These are phyloP conservation scores for Phlogophora meticulosa DNA, from an alignment of 2,888 invertebrate genomes.

Conservation along the genomic window DNA sequence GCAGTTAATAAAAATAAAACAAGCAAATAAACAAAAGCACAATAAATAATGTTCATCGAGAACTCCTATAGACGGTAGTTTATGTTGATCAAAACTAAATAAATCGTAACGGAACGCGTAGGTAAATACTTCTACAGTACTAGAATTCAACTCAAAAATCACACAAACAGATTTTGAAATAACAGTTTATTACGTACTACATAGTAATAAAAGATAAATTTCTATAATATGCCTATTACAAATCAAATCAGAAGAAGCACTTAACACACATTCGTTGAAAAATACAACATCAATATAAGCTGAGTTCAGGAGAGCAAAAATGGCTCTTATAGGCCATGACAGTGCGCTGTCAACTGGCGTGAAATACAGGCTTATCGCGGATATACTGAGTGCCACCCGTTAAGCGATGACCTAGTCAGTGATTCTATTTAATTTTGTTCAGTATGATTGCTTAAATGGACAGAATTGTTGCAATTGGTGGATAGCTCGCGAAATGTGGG, in stretches of 20 bases:
- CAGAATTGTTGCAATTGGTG: not conserved
- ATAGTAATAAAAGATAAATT: too few relatives aligned
- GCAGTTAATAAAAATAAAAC: too few relatives aligned
- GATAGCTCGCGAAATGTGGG: not conserved
- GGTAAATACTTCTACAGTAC: too few relatives aligned
- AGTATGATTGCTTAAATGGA: not conserved
- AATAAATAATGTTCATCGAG: conserved; percentile 16
- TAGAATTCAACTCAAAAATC: too few relatives aligned
- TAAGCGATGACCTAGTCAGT: conserved; percentile 7
- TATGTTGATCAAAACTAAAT: conserved; percentile 16
- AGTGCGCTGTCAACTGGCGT: conserved; percentile 32
- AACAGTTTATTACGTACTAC: too few relatives aligned
- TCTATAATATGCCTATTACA: too few relatives aligned
- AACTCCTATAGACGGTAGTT: conserved; percentile 25
- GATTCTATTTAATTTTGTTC: conserved; percentile 6
- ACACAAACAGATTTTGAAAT: too few relatives aligned
- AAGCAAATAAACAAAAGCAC: too few relatives aligned
- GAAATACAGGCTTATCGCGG: conserved; percentile 36
- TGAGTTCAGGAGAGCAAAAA: conserved; percentile 19
- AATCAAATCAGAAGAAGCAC: not conserved
- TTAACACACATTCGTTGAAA: not conserved
- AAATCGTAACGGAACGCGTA: conserved; percentile 11
- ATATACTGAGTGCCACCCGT: conserved; percentile 24
- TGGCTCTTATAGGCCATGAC: not conserved
- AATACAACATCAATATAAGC: conserved; percentile 3